A percentile compares a stretch with the other conserved stretches of the same genome.
These are phyloP conservation scores for Steatocranus sp. DNA, from an alignment of 2,797 vertebrate species.

Conservation along the genomic window DNA sequence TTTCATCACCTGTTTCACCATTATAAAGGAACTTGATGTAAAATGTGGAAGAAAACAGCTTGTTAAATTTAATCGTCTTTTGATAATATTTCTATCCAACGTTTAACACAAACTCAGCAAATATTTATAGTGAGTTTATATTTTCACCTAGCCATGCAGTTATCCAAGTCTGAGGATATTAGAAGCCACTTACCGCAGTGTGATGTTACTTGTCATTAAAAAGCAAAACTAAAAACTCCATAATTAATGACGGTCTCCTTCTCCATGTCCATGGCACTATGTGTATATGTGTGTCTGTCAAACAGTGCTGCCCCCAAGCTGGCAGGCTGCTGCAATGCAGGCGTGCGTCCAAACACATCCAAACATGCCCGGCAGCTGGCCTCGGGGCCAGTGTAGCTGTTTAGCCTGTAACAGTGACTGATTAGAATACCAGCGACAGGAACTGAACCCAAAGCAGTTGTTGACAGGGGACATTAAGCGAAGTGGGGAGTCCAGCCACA, in stretches of 20 bases:
- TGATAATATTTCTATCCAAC: not conserved
- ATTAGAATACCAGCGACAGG: constrained; percentile 62
- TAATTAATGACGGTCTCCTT: constrained; percentile 5
- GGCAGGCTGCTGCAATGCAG: constrained; percentile 47
- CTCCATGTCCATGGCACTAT: not conserved
- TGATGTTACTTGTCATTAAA: not conserved
- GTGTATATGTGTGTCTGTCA: constrained; percentile 10
- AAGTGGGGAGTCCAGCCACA: constrained; percentile 56
- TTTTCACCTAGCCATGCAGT: not conserved
- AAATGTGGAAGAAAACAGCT: not conserved
- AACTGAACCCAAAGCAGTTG: constrained; percentile 64
- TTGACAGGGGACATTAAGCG: constrained; percentile 68
- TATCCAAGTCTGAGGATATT: not conserved
- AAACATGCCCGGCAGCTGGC: constrained; percentile 55
- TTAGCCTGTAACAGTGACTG: constrained; percentile 61
- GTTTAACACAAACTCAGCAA: not conserved
- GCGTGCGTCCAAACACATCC: constrained; percentile 50
- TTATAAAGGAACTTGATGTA: not conserved
- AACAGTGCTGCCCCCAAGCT: constrained; percentile 45
- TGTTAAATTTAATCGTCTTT: not conserved
- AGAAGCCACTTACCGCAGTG: not conserved
- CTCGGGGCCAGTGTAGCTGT: constrained; percentile 42
- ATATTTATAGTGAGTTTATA: not conserved
- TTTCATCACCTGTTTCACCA: not conserved
- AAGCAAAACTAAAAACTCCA: constrained; percentile 18